Conservation (phyloP, 2,888 invertebrate genomes). For the Neuroscelio doddi region DNA sequence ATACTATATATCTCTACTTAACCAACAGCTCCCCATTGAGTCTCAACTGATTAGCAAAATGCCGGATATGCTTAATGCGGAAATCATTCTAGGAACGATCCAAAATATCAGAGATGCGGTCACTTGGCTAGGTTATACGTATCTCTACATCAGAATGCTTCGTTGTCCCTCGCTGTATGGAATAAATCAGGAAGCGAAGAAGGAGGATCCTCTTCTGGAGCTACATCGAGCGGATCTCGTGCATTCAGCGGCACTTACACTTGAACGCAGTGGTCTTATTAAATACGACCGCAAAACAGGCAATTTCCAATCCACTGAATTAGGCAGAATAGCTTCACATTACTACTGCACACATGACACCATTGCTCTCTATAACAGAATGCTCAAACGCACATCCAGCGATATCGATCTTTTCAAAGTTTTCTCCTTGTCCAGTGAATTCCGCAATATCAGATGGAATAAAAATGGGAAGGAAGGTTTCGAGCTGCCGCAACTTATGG, state of each 20-base stretch:
- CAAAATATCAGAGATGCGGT: slow-evolving; percentile 93
- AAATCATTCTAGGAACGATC: slow-evolving; percentile 96
- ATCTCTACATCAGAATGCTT: slow-evolving; percentile 96
- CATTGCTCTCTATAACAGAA: slow-evolving; percentile 96
- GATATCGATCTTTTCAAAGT: slow-evolving; percentile 98
- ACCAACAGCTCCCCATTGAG: slow-evolving; percentile 98
- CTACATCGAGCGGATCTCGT: slow-evolving; percentile 94
- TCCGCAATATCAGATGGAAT: slow-evolving; percentile 84
- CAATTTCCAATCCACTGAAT: slow-evolving; percentile 89
- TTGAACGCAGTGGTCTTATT: slow-evolving; percentile 95
- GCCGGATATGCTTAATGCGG: slow-evolving; percentile 98
- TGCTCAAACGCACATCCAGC: slow-evolving; percentile 95
- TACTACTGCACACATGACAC: slow-evolving; percentile 98
- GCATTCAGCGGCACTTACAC: slow-evolving; percentile 92
- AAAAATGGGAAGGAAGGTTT: slow-evolving; percentile 97
- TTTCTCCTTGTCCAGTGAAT: slow-evolving; percentile 98
- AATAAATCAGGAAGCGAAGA: slow-evolving; percentile 80
- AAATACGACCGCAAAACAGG: slow-evolving; percentile 97
- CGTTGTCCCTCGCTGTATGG: slow-evolving; percentile 92
- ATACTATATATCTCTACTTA: slow-evolving; percentile 96
- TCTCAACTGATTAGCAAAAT: slow-evolving; percentile 94
- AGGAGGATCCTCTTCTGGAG: slow-evolving; percentile 90
- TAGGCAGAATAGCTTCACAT: slow-evolving; percentile 98
- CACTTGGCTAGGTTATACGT: slow-evolving; percentile 96
- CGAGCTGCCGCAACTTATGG: slow-evolving; percentile 93